These are phyloP conservation scores for Periparus ater DNA, from an alignment of 2,797 vertebrate genomes.

Conservation along the genomic window DNA sequence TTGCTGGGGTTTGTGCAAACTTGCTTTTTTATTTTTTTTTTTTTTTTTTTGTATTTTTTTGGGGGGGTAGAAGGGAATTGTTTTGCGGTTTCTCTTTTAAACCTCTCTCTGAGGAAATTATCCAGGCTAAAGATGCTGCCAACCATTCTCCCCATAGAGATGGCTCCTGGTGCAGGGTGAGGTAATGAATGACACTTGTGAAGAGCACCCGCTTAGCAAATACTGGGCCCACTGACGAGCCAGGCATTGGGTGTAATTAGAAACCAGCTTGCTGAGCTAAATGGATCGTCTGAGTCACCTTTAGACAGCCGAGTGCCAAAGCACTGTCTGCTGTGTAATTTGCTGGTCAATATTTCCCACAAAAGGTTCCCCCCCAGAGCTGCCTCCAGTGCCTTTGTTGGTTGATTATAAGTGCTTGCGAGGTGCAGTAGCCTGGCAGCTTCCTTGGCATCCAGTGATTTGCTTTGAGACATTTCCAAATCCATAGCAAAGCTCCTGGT, in stretches of 20 bases:
- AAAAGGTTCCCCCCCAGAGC: not conserved
- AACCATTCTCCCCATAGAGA: not conserved
- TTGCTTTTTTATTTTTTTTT: not conserved
- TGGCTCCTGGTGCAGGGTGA: not conserved
- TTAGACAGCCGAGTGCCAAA: slow-evolving; percentile 18
- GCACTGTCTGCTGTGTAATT: slow-evolving; percentile 41
- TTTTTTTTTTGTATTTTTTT: not conserved
- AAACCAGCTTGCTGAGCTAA: slow-evolving; percentile 53
- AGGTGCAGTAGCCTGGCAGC: slow-evolving; percentile 19
- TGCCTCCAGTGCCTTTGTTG: not conserved
- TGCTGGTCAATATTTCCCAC: slow-evolving; percentile 59
- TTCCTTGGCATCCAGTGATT: slow-evolving; percentile 33
- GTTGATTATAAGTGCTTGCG: not conserved
- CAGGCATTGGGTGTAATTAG: slow-evolving; percentile 59
- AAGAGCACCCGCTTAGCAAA: slow-evolving; percentile 37
- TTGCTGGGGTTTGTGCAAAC: not conserved
- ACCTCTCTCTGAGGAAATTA: slow-evolving; percentile 15
- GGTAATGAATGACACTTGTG: slow-evolving; percentile 30
- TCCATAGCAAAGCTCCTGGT: slow-evolving; percentile 4
- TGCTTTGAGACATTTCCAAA: slow-evolving; percentile 41
- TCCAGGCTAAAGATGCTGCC: not conserved
- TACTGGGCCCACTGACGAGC: slow-evolving; percentile 40
- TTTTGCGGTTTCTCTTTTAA: not conserved
- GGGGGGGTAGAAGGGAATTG: not conserved
- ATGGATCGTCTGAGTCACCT: slow-evolving; percentile 33